Evolutionary conservation across 1,140 invertebrate genomes (phyloP), one percentile per base, ranked within the genome.

Genomic region (Aporrectodea caliginosa): DNA sequence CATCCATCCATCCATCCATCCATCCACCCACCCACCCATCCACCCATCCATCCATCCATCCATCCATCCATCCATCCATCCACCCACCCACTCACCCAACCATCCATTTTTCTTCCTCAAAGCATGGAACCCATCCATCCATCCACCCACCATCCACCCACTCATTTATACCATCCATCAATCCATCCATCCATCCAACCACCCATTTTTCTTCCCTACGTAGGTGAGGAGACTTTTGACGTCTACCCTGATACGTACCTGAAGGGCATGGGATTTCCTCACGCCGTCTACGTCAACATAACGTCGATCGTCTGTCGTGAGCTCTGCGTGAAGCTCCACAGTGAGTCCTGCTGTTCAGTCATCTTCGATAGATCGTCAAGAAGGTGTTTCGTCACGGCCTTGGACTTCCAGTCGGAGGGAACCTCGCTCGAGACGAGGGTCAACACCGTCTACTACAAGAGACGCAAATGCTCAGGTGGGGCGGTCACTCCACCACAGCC

Each of bases 311-410:
- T 58, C 43, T 58, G 43, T 22, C 43, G 43, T 22, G 6, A 58
- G 6, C 43, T 58, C 6, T 58, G 43, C 43, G 43, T 58, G 6
- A 22, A 33, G 12, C 27, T 75, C 12, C 73, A 75, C 73, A 33
- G 73, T 16, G 73, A 75, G 14, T 75, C 73, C 27, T 75, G 73
- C 73, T 75, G 73, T 27, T 75, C 73, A 2, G 27, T 75, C 14
- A 34, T 75, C 27, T 75, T 30, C 33, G 73, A 75, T 34, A 14
- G 73, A 27, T 12, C 27, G 16, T 16, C 27, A 12, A 16, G 73
- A 16, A 35, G 27, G 27, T 75, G 73, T 75, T n/a, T 31, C 16
- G 33, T 75, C 12, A 75, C 73, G 27, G 27, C 73, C 12, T 31
- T 75, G 12, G 73, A 75, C 22, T n/a, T 35, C 27, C n/a, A 33